Evolutionary conservation across 2,888 invertebrate species (phyloP), one percentile per base, ranked within the genome.

Genomic region (Hedychridium roseum): DNA sequence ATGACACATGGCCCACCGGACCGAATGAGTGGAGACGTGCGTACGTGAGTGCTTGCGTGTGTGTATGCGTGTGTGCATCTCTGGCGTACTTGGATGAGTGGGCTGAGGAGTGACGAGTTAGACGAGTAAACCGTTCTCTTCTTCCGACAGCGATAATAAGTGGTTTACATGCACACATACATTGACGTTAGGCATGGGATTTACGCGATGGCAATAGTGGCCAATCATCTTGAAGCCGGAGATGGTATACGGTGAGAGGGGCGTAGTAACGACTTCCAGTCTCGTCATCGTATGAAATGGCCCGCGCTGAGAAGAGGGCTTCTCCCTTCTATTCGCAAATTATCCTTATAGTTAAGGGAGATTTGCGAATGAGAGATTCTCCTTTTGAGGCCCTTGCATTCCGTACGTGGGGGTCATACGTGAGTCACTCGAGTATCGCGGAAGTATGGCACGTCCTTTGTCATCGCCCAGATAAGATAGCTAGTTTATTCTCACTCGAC

Each of bases 271-370:
- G 53, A 60, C 50, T 54, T 59, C 61, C 68, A 68, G 71, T 70
- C 72, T 69, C 71, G 74, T 75, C 73, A 68, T 62, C 68, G 68
- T 66, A 66, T 66, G 68, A 67, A 76, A 77, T 78, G 77, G 78
- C 74, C 76, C 76, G n/a, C n/a, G 75, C 60, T 65, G 75, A 74
- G 77, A 71, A 75, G 72, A 71, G 75, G 73, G 72, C 71, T 71
- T 68, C 61, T 66, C 60, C 49, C 54, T 51, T 50, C 65, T 69
- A 71, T 74, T 74, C 73, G 71, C 69, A 73, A 72, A 73, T 71
- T 64, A 56, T 51, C 12, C 18, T 9, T 9, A 23, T 6, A 23
- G 23, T 23, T 30, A 44, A 43, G 14, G 30, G 21, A 35, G 35
- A 42, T 41, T 41, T 41, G 41, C 38, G 26, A 42, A 30, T 31